phyloP scores from a whole-genome alignment of 2,113 vertebrate species.

The Apteryx owenii region DNA sequence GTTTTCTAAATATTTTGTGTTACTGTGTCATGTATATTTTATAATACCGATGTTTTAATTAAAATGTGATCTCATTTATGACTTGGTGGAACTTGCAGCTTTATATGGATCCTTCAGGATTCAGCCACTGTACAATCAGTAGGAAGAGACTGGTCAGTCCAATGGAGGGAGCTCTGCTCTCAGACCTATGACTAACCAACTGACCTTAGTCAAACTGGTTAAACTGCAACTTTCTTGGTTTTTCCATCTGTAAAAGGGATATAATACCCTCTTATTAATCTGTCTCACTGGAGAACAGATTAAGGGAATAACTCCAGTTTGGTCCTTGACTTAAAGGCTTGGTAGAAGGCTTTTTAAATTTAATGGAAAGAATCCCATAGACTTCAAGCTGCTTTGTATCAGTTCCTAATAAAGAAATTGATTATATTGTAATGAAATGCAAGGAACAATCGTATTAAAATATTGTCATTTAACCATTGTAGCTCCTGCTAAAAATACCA shows the following conservation, averaged over 20 bases:
- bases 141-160: background rate
- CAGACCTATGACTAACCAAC: background rate
- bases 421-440: background rate
- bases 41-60: background rate
- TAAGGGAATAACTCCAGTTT: background rate
- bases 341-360: background rate
- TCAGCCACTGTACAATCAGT: fast-evolving
- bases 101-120: background rate
- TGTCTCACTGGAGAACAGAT: background rate
- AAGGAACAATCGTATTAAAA: background rate
- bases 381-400: background rate
- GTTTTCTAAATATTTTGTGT: background rate
- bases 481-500: background rate
- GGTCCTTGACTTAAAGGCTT: background rate
- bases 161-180: background rate
- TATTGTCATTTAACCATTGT: background rate
- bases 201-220: background rate
- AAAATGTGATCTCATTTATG: background rate
- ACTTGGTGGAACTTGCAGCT: background rate
- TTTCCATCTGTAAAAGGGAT: background rate
- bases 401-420: background rate
- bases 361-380: background rate
- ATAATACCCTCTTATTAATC: background rate
- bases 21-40: background rate
- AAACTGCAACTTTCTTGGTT: background rate